Conservation (phyloP, 2,888 invertebrate genomes). For the Beris morrisii region DNA sequence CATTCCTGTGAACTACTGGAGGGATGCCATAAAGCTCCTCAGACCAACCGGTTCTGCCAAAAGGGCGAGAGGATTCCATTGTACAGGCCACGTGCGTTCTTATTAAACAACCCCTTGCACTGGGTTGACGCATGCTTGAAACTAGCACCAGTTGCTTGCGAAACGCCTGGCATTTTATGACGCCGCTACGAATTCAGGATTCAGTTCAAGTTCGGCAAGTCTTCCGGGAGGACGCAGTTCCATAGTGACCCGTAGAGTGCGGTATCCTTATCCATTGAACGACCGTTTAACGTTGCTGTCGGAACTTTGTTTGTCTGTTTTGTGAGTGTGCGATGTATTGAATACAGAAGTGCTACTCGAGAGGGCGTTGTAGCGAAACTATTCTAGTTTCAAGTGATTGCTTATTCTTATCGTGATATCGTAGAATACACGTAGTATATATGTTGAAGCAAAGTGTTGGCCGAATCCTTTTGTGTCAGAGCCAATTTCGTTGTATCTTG, state of each 20-base stretch:
- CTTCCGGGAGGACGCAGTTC: conserved; percentile 8
- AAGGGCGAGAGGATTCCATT: too few relatives aligned
- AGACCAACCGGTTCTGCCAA: too few relatives aligned
- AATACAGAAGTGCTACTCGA: not conserved
- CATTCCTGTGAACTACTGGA: too few relatives aligned
- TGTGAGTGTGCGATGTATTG: not conserved
- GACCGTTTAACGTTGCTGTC: not conserved
- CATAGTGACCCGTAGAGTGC: not conserved
- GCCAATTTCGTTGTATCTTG: too few relatives aligned
- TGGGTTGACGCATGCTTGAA: not conserved
- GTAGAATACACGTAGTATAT: too few relatives aligned
- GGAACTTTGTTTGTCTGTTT: not conserved
- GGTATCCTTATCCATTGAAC: not conserved
- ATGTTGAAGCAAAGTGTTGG: too few relatives aligned
- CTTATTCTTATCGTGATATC: not conserved
- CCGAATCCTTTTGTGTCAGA: too few relatives aligned
- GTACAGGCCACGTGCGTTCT: conserved; percentile 9
- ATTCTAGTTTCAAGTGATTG: conserved; percentile 14
- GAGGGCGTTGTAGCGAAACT: conserved; percentile 6
- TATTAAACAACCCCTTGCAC: too few relatives aligned
- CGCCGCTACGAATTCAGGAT: not conserved
- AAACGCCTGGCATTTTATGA: not conserved
- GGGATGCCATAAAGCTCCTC: too few relatives aligned
- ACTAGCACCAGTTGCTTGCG: conserved; percentile 10
- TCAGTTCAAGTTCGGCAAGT: conserved; percentile 22